phyloP scores from a whole-genome alignment of 2,797 vertebrate genomes.

The Spinibarbus caldwelli region DNA sequence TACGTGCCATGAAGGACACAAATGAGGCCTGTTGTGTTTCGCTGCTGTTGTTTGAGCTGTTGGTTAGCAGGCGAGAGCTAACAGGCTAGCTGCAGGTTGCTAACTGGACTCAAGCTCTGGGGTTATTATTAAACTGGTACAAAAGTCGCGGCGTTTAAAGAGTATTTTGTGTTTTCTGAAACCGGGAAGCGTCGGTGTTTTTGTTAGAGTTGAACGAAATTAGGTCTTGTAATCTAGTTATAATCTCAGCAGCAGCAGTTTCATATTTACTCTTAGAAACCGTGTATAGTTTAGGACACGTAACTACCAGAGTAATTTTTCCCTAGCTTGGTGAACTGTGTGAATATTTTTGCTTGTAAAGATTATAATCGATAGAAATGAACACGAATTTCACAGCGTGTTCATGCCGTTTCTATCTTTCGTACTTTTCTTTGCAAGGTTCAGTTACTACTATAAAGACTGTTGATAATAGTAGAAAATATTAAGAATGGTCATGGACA shows the following conservation, averaged over 20 bases:
- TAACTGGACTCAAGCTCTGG: background rate
- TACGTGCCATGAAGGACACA: constrained; percentile 8
- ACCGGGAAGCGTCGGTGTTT: background rate
- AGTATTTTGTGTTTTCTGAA: background rate
- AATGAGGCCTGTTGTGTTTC: constrained; percentile 47
- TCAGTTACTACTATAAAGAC: no score
- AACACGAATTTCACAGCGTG: no score
- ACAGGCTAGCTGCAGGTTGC: constrained; percentile 11
- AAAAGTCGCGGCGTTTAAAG: background rate
- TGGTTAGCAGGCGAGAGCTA: constrained; percentile 45
- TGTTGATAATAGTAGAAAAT: no score
- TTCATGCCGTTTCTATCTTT: no score
- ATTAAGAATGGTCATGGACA: no score
- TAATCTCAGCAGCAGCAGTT: background rate
- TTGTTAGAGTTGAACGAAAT: background rate
- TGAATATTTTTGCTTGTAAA: no score
- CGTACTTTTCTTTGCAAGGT: no score
- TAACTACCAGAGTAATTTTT: no score
- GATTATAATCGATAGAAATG: no score
- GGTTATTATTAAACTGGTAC: background rate
- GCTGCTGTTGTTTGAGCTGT: constrained; percentile 27
- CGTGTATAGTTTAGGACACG: no score
- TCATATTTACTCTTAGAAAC: no score
- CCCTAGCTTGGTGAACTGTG: no score
- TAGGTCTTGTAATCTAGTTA: background rate